Percentiles rank a stretch among this genome's conserved stretches.
These are phyloP conservation scores for Melipona beecheii DNA, from an alignment of 2,888 invertebrate species.

Conservation along the genomic window DNA sequence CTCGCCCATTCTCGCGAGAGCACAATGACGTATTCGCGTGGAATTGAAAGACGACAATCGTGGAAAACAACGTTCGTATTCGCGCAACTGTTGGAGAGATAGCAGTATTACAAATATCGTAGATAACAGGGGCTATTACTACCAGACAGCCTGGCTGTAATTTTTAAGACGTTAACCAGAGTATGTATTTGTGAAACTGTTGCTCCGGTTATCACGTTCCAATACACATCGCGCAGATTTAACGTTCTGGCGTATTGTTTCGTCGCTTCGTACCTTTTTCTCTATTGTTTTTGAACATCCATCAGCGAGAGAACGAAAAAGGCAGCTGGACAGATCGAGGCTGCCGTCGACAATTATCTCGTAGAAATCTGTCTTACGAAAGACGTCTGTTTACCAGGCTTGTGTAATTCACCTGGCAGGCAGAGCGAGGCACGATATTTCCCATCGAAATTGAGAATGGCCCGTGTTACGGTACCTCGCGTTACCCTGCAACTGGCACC, in stretches of 20 bases:
- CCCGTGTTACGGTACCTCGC: slow-evolving; percentile 33
- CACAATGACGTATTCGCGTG: not conserved
- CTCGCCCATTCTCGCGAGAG: too few relatives aligned
- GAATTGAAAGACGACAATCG: not conserved
- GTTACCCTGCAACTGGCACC: slow-evolving; percentile 1
- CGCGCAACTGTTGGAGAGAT: slow-evolving; percentile 54
- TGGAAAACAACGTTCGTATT: slow-evolving; percentile 45
- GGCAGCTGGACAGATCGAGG: not conserved
- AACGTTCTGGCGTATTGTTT: not conserved
- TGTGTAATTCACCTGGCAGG: not conserved
- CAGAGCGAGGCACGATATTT: not conserved
- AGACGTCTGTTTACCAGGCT: not conserved
- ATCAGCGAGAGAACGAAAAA: too few relatives aligned
- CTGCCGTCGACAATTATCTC: not conserved
- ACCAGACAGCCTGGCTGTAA: slow-evolving; percentile 47
- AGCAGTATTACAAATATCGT: slow-evolving; percentile 56
- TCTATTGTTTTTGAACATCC: too few relatives aligned
- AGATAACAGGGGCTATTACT: slow-evolving; percentile 51
- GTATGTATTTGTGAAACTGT: slow-evolving; percentile 25
- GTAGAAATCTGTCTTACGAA: not conserved
- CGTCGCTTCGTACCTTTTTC: not conserved
- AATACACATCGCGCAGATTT: not conserved
- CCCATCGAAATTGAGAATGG: slow-evolving; percentile 19
- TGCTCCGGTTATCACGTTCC: slow-evolving; percentile 12
- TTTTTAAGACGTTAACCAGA: slow-evolving; percentile 27